Evolutionary conservation across 2,113 vertebrate genomes (phyloP).

Genomic region (Lanius ludovicianus): DNA sequence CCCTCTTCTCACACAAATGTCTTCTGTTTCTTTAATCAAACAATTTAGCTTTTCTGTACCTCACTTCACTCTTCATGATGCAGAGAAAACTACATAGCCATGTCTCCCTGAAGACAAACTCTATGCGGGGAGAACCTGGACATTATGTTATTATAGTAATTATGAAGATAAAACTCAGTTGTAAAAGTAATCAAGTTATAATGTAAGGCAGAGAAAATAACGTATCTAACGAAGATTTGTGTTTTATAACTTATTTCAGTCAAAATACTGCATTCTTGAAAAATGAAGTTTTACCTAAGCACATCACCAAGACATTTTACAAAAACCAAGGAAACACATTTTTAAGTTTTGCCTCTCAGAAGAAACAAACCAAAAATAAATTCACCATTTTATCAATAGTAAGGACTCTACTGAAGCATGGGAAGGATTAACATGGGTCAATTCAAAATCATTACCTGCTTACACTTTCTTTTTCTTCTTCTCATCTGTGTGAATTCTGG

Average conservation of each 20-base stretch:
- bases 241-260: background rate
- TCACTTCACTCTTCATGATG: background rate
- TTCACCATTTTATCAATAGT: background rate
- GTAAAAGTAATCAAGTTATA: background rate
- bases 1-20: background rate
- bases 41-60: background rate
- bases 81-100: background rate
- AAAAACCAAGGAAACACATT: rapidly evolving
- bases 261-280: background rate
- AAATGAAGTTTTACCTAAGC: background rate
- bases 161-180: background rate
- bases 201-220: background rate
- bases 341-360: background rate
- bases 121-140: background rate
- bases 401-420: background rate
- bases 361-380: background rate
- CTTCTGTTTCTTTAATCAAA: background rate
- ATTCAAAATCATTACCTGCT: background rate
- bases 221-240: background rate
- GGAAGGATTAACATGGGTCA: background rate
- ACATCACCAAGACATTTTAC: background rate
- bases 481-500: background rate
- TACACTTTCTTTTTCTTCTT: background rate
- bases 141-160: background rate
- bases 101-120: background rate